A percentile compares a stretch with the other conserved stretches of the same genome.
phyloP scores from a whole-genome alignment of 2,113 vertebrate genomes.

The Platysteira castanea region DNA sequence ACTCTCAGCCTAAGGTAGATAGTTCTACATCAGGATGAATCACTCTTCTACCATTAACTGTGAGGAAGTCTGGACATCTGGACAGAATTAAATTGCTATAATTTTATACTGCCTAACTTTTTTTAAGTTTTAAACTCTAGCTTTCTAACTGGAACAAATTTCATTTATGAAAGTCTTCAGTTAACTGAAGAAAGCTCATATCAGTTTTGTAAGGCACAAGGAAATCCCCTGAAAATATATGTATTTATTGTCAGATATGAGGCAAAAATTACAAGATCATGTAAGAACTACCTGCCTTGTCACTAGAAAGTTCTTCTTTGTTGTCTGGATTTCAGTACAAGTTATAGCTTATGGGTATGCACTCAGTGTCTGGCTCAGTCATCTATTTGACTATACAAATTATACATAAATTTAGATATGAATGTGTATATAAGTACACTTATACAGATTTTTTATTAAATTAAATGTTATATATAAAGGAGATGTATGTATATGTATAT shows the following conservation, averaged over 20 bases:
- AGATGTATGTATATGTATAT: not conserved
- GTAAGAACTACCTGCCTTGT: not conserved
- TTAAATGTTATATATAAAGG: not conserved
- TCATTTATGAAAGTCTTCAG: not conserved
- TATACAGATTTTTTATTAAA: not conserved
- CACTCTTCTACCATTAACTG: not conserved
- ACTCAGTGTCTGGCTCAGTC: not conserved
- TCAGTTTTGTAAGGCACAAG: not conserved
- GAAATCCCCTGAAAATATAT: not conserved
- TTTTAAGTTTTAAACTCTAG: not conserved
- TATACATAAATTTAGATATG: not conserved
- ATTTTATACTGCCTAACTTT: not conserved
- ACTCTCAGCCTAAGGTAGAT: not conserved
- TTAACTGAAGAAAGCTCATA: not conserved
- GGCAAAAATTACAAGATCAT: not conserved
- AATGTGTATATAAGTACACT: not conserved
- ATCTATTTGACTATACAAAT: accelerated
- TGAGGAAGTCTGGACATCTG: not conserved
- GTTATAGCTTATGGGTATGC: not conserved
- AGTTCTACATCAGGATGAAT: not conserved
- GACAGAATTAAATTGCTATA: not conserved
- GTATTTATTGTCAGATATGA: not conserved
- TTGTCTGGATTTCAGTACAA: not conserved
- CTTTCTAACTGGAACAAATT: not conserved
- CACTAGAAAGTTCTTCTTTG: not conserved